A percentile compares a stretch with the other conserved stretches of the same genome.
Conservation (phyloP, 2,888 invertebrate species). For the Aspidapion aeneum region DNA sequence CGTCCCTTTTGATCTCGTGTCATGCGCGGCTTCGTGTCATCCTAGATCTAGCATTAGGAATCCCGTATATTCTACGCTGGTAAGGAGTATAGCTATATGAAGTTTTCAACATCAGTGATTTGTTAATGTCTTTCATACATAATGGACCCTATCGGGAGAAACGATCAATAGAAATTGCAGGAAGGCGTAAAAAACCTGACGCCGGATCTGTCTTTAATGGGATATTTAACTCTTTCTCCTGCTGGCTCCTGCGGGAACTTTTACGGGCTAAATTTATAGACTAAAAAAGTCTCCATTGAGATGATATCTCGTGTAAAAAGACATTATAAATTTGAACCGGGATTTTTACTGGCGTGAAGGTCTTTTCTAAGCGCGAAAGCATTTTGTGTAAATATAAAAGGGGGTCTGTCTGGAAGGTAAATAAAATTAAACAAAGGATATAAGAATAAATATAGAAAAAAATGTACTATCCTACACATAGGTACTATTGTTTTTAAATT, state of each 20-base stretch:
- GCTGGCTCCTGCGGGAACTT: background rate
- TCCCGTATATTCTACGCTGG: too few relatives aligned
- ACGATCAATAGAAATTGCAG: conserved; percentile 21
- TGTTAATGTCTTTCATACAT: conserved; percentile 9
- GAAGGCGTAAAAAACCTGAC: conserved; percentile 23
- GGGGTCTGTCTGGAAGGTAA: too few relatives aligned
- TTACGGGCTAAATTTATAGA: background rate
- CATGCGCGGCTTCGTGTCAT: too few relatives aligned
- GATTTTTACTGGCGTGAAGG: background rate
- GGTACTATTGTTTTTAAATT: too few relatives aligned
- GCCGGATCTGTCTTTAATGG: conserved; percentile 25
- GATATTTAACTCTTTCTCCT: conserved; percentile 21
- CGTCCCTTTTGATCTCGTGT: too few relatives aligned
- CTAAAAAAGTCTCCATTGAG: background rate
- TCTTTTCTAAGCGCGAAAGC: background rate
- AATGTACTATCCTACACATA: too few relatives aligned
- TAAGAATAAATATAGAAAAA: too few relatives aligned
- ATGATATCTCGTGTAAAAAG: conserved; percentile 2
- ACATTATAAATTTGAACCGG: background rate
- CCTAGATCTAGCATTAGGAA: too few relatives aligned
- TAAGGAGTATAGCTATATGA: too few relatives aligned
- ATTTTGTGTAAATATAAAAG: too few relatives aligned
- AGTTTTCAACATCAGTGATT: background rate
- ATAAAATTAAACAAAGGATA: too few relatives aligned
- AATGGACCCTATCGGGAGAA: conserved; percentile 7